These are phyloP conservation scores for Callocephalon fimbriatum DNA, from an alignment of 2,113 vertebrate genomes.

Conservation along the genomic window DNA sequence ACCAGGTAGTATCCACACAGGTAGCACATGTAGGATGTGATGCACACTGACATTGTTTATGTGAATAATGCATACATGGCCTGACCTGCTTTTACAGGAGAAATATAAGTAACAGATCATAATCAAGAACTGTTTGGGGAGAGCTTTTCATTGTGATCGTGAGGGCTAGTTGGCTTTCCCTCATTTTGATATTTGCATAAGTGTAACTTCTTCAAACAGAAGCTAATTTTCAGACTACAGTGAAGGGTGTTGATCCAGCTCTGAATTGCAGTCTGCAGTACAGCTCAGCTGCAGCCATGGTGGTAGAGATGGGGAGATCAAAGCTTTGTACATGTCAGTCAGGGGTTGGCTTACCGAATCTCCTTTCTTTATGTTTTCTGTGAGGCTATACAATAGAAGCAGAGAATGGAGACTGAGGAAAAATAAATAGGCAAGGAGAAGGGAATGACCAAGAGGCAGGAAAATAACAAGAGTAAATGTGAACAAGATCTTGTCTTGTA, in stretches of 20 bases:
- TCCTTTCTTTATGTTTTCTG: background rate
- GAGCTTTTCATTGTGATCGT: background rate
- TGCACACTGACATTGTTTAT: background rate
- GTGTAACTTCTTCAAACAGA: background rate
- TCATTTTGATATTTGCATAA: background rate
- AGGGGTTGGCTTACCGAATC: background rate
- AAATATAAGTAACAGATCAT: background rate
- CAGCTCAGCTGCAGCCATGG: background rate
- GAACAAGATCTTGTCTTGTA: background rate
- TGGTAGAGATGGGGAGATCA: background rate
- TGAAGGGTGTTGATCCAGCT: background rate
- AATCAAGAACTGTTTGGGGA: background rate
- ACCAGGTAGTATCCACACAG: background rate
- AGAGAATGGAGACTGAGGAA: background rate
- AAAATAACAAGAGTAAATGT: background rate
- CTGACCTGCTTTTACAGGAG: background rate
- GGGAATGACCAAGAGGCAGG: background rate
- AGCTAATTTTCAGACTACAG: background rate
- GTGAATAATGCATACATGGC: background rate
- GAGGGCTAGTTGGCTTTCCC: background rate
- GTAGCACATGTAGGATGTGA: background rate
- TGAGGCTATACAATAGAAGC: background rate
- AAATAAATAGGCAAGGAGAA: background rate
- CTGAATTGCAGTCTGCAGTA: background rate
- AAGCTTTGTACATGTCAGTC: background rate